These are phyloP conservation scores for Saccopteryx bilineata DNA, from an alignment of 2,113 vertebrate species.

Conservation along the genomic window DNA sequence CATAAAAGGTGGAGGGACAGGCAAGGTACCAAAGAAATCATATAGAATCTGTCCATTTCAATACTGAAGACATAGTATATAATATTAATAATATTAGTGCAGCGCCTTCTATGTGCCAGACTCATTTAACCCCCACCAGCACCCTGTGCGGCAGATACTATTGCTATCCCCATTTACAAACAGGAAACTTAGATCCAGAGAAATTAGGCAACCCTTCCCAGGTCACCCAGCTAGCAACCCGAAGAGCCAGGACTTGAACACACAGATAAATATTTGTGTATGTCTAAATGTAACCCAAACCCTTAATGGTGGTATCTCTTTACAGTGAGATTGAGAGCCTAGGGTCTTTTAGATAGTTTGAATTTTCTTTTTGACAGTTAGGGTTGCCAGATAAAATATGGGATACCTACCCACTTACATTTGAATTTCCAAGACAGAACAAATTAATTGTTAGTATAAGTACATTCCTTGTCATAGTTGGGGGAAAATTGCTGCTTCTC, in stretches of 20 bases:
- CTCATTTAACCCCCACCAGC: neutral
- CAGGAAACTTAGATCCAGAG: conserved; percentile 30
- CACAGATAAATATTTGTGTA: neutral
- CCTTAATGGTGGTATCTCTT: neutral
- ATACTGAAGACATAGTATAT: neutral
- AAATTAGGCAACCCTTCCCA: neutral
- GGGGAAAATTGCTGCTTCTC: neutral
- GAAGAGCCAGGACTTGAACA: neutral
- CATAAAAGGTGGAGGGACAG: neutral
- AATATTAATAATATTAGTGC: neutral
- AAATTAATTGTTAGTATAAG: conserved; percentile 20
- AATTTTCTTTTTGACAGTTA: conserved; percentile 12
- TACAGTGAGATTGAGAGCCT: neutral
- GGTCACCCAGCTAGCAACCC: neutral
- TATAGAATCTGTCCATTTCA: neutral
- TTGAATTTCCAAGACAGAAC: conserved; percentile 32
- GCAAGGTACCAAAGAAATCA: neutral
- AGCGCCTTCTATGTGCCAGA: neutral
- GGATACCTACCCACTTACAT: neutral
- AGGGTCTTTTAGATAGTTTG: neutral
- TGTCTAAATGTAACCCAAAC: neutral
- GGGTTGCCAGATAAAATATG: conserved; percentile 34
- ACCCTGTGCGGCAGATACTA: neutral
- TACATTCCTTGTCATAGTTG: neutral
- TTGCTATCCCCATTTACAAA: neutral